Percentiles rank a stretch among this genome's conserved stretches.
These are phyloP conservation scores for Adelognathus sp. DNA, from an alignment of 2,888 invertebrate species.

Conservation along the genomic window DNA sequence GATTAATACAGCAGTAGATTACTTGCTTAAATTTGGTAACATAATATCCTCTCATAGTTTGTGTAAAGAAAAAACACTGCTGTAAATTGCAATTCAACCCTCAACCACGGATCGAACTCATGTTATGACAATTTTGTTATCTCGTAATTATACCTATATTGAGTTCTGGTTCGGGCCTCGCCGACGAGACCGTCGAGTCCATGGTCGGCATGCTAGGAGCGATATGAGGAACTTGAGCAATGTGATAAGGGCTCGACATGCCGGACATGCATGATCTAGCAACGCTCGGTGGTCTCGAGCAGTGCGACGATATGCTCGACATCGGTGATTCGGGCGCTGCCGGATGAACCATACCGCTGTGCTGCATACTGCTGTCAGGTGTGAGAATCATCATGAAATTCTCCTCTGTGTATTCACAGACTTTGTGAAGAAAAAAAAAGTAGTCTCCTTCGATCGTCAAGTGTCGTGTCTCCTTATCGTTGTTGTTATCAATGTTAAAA, in stretches of 20 bases:
- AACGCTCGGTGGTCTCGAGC: constrained; percentile 61
- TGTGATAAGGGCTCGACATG: constrained; percentile 73
- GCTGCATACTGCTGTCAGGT: constrained; percentile 85
- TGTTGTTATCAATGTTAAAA: not conserved
- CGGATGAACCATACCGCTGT: constrained; percentile 79
- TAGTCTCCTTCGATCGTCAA: not conserved
- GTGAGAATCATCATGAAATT: constrained; percentile 84
- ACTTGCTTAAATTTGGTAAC: not conserved
- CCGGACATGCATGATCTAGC: constrained; percentile 58
- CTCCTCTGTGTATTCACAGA: constrained; percentile 8
- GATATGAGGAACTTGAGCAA: constrained; percentile 73
- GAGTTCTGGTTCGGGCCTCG: constrained; percentile 86
- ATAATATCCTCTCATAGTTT: not conserved
- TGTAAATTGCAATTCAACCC: not conserved
- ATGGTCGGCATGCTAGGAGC: constrained; percentile 78
- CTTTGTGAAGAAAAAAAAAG: constrained; percentile 2
- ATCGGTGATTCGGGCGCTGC: constrained; percentile 83
- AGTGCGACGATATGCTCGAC: constrained; percentile 79
- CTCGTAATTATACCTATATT: constrained; percentile 86
- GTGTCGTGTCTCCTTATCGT: not conserved
- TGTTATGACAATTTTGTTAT: not conserved
- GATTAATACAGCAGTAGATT: constrained; percentile 32
- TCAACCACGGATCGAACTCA: not conserved
- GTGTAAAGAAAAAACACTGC: not conserved
- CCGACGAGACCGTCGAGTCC: constrained; percentile 80